Evolutionary conservation across 2,113 vertebrate species (phyloP), one percentile per base, ranked within the genome.

Genomic region (Psittacula cyanocephala): DNA sequence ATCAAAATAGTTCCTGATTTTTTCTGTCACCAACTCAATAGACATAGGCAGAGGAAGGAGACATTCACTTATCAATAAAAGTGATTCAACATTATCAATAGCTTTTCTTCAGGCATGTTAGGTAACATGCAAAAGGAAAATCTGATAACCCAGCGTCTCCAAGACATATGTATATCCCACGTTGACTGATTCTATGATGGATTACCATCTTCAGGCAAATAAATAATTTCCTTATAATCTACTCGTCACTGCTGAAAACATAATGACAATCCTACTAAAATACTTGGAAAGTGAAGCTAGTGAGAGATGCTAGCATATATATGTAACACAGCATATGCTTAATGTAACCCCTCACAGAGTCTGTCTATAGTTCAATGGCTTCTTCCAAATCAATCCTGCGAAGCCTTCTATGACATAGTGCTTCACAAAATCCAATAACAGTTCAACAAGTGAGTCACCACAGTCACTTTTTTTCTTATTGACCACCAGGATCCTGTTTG

Each of bases 291-390:
- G 4, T 12, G 12, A 94, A 89, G n/a, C 12, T 59, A 59, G 14
- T 53, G 29, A 37, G 20, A 7, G 33, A 67, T 81, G 11, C 1
- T 28, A 53, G 7, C 4, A 2, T 28, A 24, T 12, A 16, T 10
- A 35, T 47, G 47, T 1, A 3, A n/a, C 9, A 35, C 2, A 33
- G 4, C 13, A 44, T 25, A 53, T 3, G 3, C 7, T 81, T 13
- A 13, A 3, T 10, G 13, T 23, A 50, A 27, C 49, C 93, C 31
- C 18, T 68, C 24, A 47, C 6, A 44, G 37, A 85, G 17, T 28
- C 4, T 80, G 10, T 27, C 11, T 35, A 9, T 22, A 7, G 14
- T 59, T 20, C n/a, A 37, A 67, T n/a, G 41, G 3, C 37, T 52
- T 89, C 57, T 74, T 83, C 43, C 16, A 81, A 52, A 68, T 60